Conservation (phyloP, 2,888 invertebrate species). For the Sinotaia quadrata region DNA sequence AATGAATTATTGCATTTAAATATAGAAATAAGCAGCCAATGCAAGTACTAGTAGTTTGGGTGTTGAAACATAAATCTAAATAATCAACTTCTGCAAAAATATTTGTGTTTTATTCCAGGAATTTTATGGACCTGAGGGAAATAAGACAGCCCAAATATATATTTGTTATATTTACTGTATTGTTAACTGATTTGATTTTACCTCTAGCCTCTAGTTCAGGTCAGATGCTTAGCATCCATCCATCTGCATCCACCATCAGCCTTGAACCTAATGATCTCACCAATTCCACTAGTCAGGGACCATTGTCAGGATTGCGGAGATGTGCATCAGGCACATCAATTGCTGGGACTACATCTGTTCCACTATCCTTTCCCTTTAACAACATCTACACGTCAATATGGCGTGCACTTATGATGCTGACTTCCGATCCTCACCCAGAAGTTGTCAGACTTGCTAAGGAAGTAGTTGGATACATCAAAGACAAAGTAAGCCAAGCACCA, state of each 20-base stretch:
- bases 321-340: constrained; percentile 53
- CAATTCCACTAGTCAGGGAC: background rate
- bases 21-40: too few species aligned
- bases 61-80: too few species aligned
- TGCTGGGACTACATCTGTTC: constrained; percentile 59
- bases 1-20: too few species aligned
- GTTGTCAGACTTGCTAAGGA: constrained; percentile 85
- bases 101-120: too few species aligned
- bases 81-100: too few species aligned
- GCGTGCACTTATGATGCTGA: constrained; percentile 84
- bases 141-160: too few species aligned
- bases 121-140: too few species aligned
- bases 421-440: constrained; percentile 89
- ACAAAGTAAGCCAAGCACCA: constrained; percentile 76
- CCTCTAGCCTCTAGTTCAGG: constrained; percentile 26
- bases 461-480: constrained; percentile 82
- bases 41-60: too few species aligned
- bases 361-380: constrained; percentile 45
- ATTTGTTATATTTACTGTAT: too few species aligned
- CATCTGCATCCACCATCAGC: constrained; percentile 26
- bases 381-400: constrained; percentile 90
- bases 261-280: constrained; percentile 23
- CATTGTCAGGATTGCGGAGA: constrained; percentile 43
- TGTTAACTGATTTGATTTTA: too few species aligned
- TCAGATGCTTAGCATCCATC: constrained; percentile 22